Conservation (phyloP, 1,140 invertebrate species). For the Subanguina moxae region DNA sequence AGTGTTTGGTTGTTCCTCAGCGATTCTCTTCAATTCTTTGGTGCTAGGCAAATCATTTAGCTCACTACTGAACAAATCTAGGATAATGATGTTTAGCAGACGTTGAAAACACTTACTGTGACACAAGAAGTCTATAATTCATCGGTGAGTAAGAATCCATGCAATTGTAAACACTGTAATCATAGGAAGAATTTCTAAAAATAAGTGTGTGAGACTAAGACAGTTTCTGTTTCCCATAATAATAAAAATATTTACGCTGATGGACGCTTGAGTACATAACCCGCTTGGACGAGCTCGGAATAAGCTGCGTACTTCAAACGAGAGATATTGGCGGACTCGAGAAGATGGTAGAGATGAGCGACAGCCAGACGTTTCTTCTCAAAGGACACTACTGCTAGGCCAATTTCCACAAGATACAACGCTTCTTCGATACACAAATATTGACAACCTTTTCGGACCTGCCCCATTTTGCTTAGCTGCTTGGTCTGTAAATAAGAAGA, state of each 20-base stretch:
- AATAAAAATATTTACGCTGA: not conserved
- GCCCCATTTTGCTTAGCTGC: not conserved
- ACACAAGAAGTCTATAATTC: not conserved
- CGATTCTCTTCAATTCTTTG: not conserved
- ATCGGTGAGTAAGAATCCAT: not conserved
- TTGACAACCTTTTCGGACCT: not conserved
- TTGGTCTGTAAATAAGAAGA: not conserved
- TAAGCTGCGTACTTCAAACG: conserved; percentile 15
- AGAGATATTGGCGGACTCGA: conserved; percentile 10
- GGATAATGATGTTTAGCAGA: not conserved
- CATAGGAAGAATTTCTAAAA: not conserved
- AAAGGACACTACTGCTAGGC: conserved; percentile 11
- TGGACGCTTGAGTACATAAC: conserved; percentile 13
- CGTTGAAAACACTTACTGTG: not conserved
- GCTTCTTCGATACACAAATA: conserved; percentile 32
- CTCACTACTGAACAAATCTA: not conserved
- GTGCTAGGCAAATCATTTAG: not conserved
- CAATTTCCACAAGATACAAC: conserved; percentile 33
- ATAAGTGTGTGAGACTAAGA: not conserved
- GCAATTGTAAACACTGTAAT: not conserved
- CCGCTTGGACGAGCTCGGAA: conserved; percentile 10
- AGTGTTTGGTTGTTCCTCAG: not conserved
- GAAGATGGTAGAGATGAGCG: conserved; percentile 8
- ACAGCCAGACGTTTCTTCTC: conserved; percentile 8
- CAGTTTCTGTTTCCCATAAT: not conserved